phyloP scores from a whole-genome alignment of 2,888 invertebrate genomes.

The Machimus rusticus region DNA sequence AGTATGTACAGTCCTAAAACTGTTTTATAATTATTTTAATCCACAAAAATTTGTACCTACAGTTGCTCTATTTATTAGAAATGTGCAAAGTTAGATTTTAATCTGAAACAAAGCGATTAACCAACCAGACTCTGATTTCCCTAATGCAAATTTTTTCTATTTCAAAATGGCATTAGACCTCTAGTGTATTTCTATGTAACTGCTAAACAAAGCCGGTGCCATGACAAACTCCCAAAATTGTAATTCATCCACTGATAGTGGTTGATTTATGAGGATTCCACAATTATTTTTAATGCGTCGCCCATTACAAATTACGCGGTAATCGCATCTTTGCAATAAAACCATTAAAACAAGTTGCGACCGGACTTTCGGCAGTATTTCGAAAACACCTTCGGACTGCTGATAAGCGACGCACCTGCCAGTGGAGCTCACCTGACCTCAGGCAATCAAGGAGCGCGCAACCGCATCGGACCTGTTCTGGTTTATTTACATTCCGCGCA shows the following conservation, averaged over 20 bases:
- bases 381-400: not conserved
- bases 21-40: too few species aligned
- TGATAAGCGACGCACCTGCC: not conserved
- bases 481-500: constrained; percentile 8
- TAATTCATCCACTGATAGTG: not conserved
- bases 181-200: not conserved
- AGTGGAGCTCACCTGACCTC: not conserved
- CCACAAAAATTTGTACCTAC: too few species aligned
- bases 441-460: not conserved
- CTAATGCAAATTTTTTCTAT: not conserved
- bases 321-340: not conserved
- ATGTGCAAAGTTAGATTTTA: too few species aligned
- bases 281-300: not conserved
- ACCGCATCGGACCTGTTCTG: not conserved
- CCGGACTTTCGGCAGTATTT: not conserved
- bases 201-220: not conserved
- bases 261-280: not conserved
- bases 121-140: not conserved
- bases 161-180: not conserved
- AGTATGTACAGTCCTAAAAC: too few species aligned
- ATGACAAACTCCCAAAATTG: not conserved
- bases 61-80: too few species aligned
- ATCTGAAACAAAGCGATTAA: too few species aligned
- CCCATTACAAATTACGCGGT: not conserved
- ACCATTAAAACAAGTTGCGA: not conserved